Conservation (phyloP, 2,797 vertebrate genomes). For the Steatocranus sp. region DNA sequence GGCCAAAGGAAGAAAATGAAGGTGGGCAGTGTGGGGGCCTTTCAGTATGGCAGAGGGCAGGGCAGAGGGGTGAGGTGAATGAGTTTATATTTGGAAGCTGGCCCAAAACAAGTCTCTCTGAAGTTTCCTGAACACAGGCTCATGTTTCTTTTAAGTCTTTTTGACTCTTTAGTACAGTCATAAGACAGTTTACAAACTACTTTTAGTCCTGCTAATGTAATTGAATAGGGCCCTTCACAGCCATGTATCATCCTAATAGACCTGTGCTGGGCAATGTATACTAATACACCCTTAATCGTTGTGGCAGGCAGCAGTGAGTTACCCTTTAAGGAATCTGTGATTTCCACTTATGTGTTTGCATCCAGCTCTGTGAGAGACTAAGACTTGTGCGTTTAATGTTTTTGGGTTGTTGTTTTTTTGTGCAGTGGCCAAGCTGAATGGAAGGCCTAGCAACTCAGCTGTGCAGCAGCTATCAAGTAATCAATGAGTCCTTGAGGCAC, state of each 20-base stretch:
- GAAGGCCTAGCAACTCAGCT: slow-evolving; percentile 53
- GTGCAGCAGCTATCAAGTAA: slow-evolving; percentile 61
- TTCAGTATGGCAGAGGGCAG: slow-evolving; percentile 45
- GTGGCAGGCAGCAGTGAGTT: not conserved
- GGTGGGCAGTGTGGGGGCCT: slow-evolving; percentile 48
- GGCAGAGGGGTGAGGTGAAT: slow-evolving; percentile 53
- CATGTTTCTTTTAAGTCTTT: not conserved
- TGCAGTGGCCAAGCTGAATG: slow-evolving; percentile 60
- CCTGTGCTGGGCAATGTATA: not conserved
- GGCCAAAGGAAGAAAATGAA: slow-evolving; percentile 55
- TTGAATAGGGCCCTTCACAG: not conserved
- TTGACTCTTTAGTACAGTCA: not conserved
- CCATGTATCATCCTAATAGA: not conserved
- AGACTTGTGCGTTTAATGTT: slow-evolving; percentile 12
- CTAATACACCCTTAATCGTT: not conserved
- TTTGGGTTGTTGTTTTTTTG: not conserved
- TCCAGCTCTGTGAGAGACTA: not conserved
- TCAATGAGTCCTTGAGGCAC: slow-evolving; percentile 71
- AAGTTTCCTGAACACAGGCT: not conserved
- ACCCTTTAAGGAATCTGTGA: not conserved
- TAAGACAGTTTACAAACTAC: not conserved
- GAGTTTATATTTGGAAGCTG: slow-evolving; percentile 54
- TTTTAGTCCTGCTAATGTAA: not conserved
- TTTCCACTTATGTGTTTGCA: not conserved
- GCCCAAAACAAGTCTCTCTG: slow-evolving; percentile 51